These are phyloP conservation scores for Drosophila falleni DNA, from an alignment of 2,888 invertebrate genomes.

Conservation along the genomic window DNA sequence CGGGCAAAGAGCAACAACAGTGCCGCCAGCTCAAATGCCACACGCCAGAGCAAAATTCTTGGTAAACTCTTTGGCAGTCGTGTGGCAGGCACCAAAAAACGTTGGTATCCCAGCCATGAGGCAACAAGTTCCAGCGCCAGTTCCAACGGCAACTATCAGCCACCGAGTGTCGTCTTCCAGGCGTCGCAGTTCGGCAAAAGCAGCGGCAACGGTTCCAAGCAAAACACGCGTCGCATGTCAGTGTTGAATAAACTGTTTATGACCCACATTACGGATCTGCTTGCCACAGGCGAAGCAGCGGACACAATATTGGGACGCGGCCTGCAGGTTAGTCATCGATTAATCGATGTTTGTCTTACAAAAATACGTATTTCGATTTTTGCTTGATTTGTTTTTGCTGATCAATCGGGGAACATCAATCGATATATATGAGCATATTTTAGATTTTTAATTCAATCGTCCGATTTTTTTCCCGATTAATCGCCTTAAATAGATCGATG, in stretches of 20 bases:
- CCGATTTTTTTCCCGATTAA: too few relatives aligned
- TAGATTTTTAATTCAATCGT: too few relatives aligned
- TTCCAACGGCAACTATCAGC: constrained; percentile 20
- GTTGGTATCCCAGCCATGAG: constrained; percentile 76
- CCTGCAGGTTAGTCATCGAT: constrained; percentile 87
- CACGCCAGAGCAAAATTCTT: constrained; percentile 80
- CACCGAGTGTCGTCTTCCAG: constrained; percentile 50
- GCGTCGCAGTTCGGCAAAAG: constrained; percentile 63
- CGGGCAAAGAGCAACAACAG: constrained; percentile 30
- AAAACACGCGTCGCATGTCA: constrained; percentile 87
- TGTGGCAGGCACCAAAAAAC: constrained; percentile 80
- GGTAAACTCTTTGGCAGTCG: constrained; percentile 83
- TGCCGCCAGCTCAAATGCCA: constrained; percentile 25
- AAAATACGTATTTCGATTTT: too few relatives aligned
- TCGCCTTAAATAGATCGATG: too few relatives aligned
- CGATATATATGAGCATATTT: too few relatives aligned
- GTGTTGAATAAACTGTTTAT: constrained; percentile 93
- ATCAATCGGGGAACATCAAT: too few relatives aligned
- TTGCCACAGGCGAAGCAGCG: constrained; percentile 90
- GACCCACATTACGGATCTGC: constrained; percentile 91
- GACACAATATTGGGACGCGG: constrained; percentile 88
- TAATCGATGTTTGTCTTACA: too few relatives aligned
- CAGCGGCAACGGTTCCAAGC: constrained; percentile 83
- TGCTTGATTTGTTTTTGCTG: too few relatives aligned
- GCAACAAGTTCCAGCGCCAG: constrained; percentile 1